Evolutionary conservation across 2,113 vertebrate genomes (phyloP).

Genomic region (Hiodon tergisus): DNA sequence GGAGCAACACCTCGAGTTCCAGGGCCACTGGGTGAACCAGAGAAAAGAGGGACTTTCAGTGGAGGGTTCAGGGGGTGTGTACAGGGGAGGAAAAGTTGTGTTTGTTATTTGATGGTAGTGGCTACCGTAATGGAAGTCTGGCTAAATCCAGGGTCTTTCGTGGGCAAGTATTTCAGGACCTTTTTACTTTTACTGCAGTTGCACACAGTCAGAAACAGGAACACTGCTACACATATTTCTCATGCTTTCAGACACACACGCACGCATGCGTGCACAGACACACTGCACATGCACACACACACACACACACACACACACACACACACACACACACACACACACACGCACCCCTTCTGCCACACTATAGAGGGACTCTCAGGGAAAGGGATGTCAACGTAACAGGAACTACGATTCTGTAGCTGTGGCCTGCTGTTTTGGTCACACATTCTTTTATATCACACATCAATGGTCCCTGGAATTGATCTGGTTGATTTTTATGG

Average conservation of each 20-base stretch:
- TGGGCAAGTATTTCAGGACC: not conserved
- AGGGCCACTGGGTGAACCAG: not conserved
- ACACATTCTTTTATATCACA: too few species aligned
- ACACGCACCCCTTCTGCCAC: not conserved
- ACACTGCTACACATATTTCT: too few species aligned
- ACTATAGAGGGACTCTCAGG: not conserved
- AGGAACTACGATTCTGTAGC: too few species aligned
- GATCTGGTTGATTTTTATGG: too few species aligned
- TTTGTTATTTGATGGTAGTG: not conserved
- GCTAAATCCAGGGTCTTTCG: not conserved
- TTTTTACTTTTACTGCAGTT: too few species aligned
- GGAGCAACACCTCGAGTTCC: too few species aligned
- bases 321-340: too few species aligned
- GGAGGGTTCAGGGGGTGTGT: not conserved
- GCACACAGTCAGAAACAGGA: not conserved
- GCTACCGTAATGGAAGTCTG: not conserved
- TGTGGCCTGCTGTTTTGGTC: too few species aligned
- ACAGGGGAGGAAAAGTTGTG: not conserved
- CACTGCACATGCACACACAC: not conserved
- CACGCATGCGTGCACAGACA: not conserved
- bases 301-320: too few species aligned
- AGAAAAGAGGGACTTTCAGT: not conserved
- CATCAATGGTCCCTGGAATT: too few species aligned
- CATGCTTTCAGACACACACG: too few species aligned
- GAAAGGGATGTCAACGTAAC: too few species aligned